Conservation (phyloP, 2,888 invertebrate species). For the Tetanocera ferruginea region DNA sequence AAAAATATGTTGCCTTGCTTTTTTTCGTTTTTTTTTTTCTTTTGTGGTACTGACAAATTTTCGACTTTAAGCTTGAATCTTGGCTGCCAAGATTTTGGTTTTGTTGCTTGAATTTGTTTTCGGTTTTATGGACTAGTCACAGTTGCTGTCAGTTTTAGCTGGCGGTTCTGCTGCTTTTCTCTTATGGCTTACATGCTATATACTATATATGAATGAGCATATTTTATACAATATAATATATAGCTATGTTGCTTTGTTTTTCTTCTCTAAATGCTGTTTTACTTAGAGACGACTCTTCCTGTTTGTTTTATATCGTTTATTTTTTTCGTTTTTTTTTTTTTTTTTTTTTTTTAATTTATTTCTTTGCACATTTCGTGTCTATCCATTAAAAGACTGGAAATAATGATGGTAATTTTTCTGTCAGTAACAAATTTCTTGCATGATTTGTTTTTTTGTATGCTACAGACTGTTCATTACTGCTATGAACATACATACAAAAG, state of each 20-base stretch:
- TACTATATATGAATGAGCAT: too few species aligned
- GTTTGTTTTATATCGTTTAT: not conserved
- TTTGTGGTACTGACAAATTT: not conserved
- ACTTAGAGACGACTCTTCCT: not conserved
- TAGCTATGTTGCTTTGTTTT: not conserved
- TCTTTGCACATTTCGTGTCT: slow-evolving; percentile 28
- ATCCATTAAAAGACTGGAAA: slow-evolving; percentile 38
- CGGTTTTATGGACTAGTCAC: not conserved
- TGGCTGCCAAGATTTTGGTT: not conserved
- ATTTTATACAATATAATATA: not conserved
- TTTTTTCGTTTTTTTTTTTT: not conserved
- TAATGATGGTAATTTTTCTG: slow-evolving; percentile 63
- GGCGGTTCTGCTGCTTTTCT: too few species aligned
- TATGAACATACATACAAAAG: too few species aligned
- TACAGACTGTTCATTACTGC: too few species aligned
- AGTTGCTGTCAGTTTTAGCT: too few species aligned
- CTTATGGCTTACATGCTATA: too few species aligned
- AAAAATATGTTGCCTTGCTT: not conserved
- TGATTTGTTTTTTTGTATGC: slow-evolving; percentile 51
- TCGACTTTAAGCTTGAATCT: slow-evolving; percentile 1
- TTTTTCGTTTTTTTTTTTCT: not conserved
- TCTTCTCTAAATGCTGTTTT: not conserved
- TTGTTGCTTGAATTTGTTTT: not conserved
- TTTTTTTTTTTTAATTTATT: not conserved
- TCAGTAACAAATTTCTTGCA: slow-evolving; percentile 63